phyloP scores from a whole-genome alignment of 2,888 invertebrate genomes.

The Pristionchus exspectatus region DNA sequence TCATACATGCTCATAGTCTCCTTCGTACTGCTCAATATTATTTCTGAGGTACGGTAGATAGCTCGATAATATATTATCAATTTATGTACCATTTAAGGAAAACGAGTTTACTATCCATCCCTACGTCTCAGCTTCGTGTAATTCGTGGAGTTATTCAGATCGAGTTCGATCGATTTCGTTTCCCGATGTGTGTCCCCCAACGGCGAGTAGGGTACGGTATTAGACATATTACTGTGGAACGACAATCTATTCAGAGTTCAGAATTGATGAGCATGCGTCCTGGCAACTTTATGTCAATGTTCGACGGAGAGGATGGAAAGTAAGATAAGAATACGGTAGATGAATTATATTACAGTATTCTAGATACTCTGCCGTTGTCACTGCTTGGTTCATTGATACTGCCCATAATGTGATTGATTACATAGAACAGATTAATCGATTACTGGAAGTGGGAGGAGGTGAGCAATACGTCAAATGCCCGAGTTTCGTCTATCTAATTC shows the following conservation, averaged over 20 bases:
- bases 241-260: not conserved
- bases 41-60: slow-evolving; percentile 10
- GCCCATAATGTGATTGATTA: slow-evolving; percentile 96
- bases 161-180: slow-evolving; percentile 31
- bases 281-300: slow-evolving; percentile 33
- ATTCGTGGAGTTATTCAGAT: slow-evolving; percentile 25
- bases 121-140: slow-evolving; percentile 23
- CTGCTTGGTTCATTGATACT: slow-evolving; percentile 98
- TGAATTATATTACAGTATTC: not conserved
- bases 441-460: slow-evolving; percentile 82
- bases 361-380: slow-evolving; percentile 86
- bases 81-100: not conserved
- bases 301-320: slow-evolving; percentile 55
- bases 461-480: not conserved
- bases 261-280: slow-evolving; percentile 44
- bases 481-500: not conserved
- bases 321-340: not conserved
- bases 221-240: no score
- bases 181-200: slow-evolving; percentile 53
- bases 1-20: slow-evolving; percentile 31
- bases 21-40: slow-evolving; percentile 24
- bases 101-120: slow-evolving; percentile 51
- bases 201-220: slow-evolving; percentile 3
- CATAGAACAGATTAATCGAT: slow-evolving; percentile 82
- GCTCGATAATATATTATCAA: not conserved